Evolutionary conservation across 2,888 invertebrate species (phyloP), one percentile per base, ranked within the genome.

Genomic region (Rhaphigaster nebulosa): DNA sequence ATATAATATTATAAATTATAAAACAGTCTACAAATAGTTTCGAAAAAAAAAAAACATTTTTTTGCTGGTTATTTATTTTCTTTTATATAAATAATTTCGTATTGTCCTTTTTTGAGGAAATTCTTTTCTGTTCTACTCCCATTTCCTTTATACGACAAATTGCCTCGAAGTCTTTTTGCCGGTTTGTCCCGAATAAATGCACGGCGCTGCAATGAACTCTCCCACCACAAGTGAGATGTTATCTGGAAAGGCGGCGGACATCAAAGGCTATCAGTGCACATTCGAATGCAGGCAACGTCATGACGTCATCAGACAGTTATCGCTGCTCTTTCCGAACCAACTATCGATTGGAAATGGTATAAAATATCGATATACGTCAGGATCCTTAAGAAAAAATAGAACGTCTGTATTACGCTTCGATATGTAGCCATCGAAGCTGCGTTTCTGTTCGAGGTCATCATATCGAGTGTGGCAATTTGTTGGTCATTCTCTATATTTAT

Each of bases 241-340:
- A 80, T 80, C 80, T 26, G 41, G 26, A 1, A 45, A 80, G 26
- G 20, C 80, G 80, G 80, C 80, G 41, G 15, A 80, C 41, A 41
- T 80, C 80, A 80, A 80, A 80, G 26, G 6, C 41, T 80, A 41
- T 41, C 80, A 41, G 26, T 45, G 80, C 80, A 45, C 80, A 80
- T 41, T 41, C 41, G 80, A 45, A 80, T 80, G 80, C 80, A 80
- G 41, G 3, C 12, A 8, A 26, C 80, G 80, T 38, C 80, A 23
- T 13, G 5, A 26, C 80, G 80, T 38, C 80, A 23, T 13, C 41
- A 45, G 10, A 38, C 38, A 80, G 41, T 41, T 80, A 80, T 23
- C 41, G 8, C 3, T 12, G 4, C 29, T 29, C 15, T 34, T 65
- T 34, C 29, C 29, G 15, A 65, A 34, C 29, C 18, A 29, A 34